phyloP scores from a whole-genome alignment of 2,113 vertebrate species.

The Sylvia atricapilla region DNA sequence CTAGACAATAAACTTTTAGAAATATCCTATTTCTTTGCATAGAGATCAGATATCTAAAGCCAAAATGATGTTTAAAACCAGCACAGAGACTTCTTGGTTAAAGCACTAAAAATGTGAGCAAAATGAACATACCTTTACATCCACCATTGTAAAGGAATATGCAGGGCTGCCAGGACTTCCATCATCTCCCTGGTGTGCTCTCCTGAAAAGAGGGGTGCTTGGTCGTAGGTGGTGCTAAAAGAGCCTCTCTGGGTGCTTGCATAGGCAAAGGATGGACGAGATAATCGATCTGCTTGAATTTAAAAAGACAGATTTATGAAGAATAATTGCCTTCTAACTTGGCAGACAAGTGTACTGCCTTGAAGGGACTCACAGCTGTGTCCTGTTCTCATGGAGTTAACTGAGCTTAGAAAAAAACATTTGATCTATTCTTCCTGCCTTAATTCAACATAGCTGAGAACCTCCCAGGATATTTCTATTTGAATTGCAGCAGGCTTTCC shows the following conservation, averaged over 20 bases:
- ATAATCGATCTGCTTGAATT: conserved; percentile 40
- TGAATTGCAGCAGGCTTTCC: conserved; percentile 10
- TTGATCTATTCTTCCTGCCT: conserved; percentile 42
- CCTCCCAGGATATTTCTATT: conserved; percentile 6
- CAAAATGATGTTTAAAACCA: neutral
- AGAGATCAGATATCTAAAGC: neutral
- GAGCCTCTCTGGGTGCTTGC: neutral
- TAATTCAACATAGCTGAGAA: conserved; percentile 18
- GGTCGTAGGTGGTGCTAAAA: neutral
- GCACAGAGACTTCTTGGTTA: neutral
- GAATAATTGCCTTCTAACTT: conserved; percentile 38
- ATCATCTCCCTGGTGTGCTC: neutral
- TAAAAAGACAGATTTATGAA: conserved; percentile 46
- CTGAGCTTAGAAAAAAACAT: neutral
- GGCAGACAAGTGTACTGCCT: conserved; percentile 27
- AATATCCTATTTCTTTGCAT: neutral
- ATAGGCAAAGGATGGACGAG: neutral
- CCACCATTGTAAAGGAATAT: neutral
- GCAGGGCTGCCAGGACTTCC: neutral
- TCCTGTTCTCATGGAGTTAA: conserved; percentile 34
- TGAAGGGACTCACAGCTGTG: conserved; percentile 47
- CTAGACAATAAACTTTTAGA: neutral
- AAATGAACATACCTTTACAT: neutral
- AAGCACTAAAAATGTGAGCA: neutral
- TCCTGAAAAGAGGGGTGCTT: neutral